A percentile compares a stretch with the other conserved stretches of the same genome.
These are phyloP conservation scores for Itoplectis maculator DNA, from an alignment of 2,888 invertebrate genomes.

Conservation along the genomic window DNA sequence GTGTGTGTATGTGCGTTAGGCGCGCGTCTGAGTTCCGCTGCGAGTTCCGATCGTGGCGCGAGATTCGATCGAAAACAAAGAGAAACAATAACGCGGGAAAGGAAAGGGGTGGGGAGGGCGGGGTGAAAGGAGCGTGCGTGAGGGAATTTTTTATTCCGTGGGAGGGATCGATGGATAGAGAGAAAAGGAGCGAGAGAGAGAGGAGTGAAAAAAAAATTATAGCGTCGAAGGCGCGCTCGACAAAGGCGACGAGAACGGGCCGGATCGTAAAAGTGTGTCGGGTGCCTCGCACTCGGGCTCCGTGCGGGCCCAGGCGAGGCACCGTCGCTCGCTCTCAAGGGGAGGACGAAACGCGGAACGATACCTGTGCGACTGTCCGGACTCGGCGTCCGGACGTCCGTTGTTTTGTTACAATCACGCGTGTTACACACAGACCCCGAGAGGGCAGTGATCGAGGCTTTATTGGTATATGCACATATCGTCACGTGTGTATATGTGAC, in stretches of 20 bases:
- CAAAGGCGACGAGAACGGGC: constrained; percentile 48
- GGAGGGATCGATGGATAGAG: constrained; percentile 55
- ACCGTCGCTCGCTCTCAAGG: constrained; percentile 71
- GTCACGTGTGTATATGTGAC: too few relatives aligned
- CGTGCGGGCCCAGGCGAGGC: constrained; percentile 55
- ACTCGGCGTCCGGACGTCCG: constrained; percentile 84
- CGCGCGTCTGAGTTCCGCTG: constrained; percentile 30
- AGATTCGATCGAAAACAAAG: constrained; percentile 61
- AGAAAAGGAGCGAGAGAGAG: too few relatives aligned
- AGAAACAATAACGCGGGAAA: neutral
- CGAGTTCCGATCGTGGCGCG: constrained; percentile 37
- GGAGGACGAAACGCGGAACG: constrained; percentile 78
- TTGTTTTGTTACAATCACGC: constrained; percentile 85
- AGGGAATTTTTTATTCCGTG: constrained; percentile 60
- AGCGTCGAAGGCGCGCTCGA: constrained; percentile 33
- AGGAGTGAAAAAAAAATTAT: constrained; percentile 65
- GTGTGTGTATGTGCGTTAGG: constrained; percentile 3
- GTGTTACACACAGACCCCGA: constrained; percentile 69
- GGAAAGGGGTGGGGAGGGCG: constrained; percentile 13
- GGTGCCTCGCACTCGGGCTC: too few relatives aligned
- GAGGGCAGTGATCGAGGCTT: constrained; percentile 56
- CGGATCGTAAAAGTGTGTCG: constrained; percentile 19
- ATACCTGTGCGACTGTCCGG: constrained; percentile 84
- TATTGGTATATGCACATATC: constrained; percentile 33
- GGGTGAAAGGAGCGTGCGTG: constrained; percentile 39